phyloP scores from a whole-genome alignment of 2,113 vertebrate genomes.

The Lamprologus sp. region DNA sequence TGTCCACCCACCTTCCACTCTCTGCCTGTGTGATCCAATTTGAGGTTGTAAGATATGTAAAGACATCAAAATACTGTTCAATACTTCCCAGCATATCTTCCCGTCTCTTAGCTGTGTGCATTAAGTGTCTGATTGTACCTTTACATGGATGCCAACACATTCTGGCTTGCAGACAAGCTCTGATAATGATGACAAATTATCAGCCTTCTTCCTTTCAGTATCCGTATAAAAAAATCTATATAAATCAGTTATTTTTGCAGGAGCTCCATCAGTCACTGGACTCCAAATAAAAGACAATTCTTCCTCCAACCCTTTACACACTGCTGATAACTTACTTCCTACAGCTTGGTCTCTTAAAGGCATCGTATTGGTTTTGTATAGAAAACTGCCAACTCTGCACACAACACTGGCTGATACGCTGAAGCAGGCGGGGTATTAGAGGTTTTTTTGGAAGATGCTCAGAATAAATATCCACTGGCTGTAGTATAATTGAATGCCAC shows the following conservation, averaged over 20 bases:
- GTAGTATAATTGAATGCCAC: not conserved
- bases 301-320: not conserved
- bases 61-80: not conserved
- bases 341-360: not conserved
- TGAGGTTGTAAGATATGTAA: not conserved
- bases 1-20: not conserved
- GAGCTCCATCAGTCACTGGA: not conserved
- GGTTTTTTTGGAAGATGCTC: not conserved
- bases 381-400: not conserved
- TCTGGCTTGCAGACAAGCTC: not conserved
- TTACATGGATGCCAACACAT: not conserved
- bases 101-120: not conserved
- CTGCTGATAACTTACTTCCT: not conserved
- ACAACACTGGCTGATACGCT: not conserved
- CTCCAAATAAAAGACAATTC: not conserved
- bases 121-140: not conserved
- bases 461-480: not conserved
- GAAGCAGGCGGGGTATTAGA: not conserved
- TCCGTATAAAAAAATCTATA: not conserved
- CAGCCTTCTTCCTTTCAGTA: not conserved
- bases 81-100: not conserved
- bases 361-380: not conserved
- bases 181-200: not conserved
- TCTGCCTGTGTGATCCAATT: not conserved
- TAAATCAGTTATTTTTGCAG: not conserved